Evolutionary conservation across 2,797 vertebrate genomes (phyloP).

Genomic region (Denticeps clupeoides): DNA sequence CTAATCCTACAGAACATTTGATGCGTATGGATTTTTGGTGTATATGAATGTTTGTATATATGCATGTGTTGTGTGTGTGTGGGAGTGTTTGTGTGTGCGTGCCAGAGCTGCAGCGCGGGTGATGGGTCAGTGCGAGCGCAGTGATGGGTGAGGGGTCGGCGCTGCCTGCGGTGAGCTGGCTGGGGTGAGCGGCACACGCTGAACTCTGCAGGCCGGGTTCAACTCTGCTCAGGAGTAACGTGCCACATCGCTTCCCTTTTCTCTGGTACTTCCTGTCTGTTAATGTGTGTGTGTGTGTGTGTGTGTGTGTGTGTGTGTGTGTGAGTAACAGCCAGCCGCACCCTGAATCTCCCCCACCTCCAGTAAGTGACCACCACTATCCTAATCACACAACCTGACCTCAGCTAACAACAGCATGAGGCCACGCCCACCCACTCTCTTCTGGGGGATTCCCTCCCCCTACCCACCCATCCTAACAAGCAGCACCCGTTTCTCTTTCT

Average conservation of each 20-base stretch:
- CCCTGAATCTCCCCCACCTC: too few species aligned
- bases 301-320: conserved; percentile 23
- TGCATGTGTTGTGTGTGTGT: not conserved
- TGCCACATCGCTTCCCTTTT: conserved; percentile 63
- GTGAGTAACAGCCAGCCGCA: too few species aligned
- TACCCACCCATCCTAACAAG: too few species aligned
- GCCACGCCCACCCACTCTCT: too few species aligned
- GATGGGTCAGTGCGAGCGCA: conserved; percentile 4
- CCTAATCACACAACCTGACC: too few species aligned
- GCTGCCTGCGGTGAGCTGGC: not conserved
- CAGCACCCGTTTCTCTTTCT: too few species aligned
- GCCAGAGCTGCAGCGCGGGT: conserved; percentile 12
- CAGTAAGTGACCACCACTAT: too few species aligned
- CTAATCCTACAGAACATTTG: too few species aligned
- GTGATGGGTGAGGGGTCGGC: not conserved
- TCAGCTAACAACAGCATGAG: too few species aligned
- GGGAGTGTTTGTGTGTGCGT: not conserved
- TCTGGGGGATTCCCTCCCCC: too few species aligned
- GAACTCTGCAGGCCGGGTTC: not conserved
- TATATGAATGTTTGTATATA: not conserved
- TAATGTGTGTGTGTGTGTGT: not conserved
- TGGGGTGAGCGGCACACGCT: too few species aligned
- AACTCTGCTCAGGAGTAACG: conserved; percentile 29
- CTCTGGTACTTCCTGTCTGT: conserved; percentile 39
- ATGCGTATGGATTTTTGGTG: too few species aligned